Base-by-base conservation (phyloP, 2,113 vertebrate species). In the Dicrurus megarhynchus region DNA sequence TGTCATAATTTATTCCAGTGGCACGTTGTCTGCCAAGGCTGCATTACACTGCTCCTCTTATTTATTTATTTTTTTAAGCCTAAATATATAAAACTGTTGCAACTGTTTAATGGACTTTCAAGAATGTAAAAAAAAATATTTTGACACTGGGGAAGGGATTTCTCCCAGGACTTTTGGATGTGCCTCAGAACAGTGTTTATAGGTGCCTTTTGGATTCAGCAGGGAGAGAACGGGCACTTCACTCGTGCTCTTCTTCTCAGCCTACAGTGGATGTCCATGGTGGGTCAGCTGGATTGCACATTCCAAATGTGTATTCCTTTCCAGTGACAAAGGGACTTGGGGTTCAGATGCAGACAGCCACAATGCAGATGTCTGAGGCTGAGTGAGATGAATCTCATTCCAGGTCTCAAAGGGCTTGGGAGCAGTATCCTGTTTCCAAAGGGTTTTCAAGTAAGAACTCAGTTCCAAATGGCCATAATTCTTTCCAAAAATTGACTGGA, bases 401-500 rank as follows among this genome's bases (percentile, higher is more conserved):
- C 76, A 92, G 75, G 55, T 91, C 88, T 95, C 90, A 80, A 74
- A 88, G 68, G 83, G 64, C 78, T 86, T 84, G 92, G 79, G 90
- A 96, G 82, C 68, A 93, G 64, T 67, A 84, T 81, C 64, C 83
- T 84, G 92, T 90, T 97, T 93, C 95, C 92, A 89, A 86, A 94
- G 67, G 91, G 73, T 64, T 96, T 95, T 89, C 76, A 94, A 90
- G 83, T 47, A 30, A 92, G 87, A 91, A 47, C 37, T 74, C 30
- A 6, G 26, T 70, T 95, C 93, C 93, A 96, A 94, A 75, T 49
- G 78, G 52, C 71, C 82, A 74, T 44, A 86, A 80, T 84, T 94
- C 90, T 84, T 96, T 96, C 93, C 85, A 88, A 81, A 95, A 96
- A 88, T 77, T 92, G 71, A 88, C 82, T 96, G 68, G 63, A 94